Base-by-base conservation (phyloP, 2,797 vertebrate genomes). In the Momotus momota region DNA sequence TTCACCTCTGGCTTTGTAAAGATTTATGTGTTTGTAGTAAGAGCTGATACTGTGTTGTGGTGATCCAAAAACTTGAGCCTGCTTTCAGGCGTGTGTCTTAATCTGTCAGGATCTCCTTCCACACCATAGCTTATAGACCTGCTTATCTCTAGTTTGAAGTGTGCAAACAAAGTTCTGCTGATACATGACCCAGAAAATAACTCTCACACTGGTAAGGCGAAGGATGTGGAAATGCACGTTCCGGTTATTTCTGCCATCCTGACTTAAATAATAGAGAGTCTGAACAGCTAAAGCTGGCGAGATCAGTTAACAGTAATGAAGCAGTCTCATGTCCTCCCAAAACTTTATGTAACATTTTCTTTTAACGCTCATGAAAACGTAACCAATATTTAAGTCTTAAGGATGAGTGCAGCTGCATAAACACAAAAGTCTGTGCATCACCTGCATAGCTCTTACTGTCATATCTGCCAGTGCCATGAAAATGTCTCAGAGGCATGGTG, bases 1-100 rank as follows among this genome's bases (percentile, higher is more conserved):
- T 43, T 70, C 85, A 69, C 57, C 81, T 73, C 55, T 91, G 82
- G 54, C 40, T 95, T 88, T 88, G 85, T 86, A 40, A 79, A 72
- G 85, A 61, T 93, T 86, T 78, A 38, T 69, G 64, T 82, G 77
- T 78, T 70, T 81, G 85, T 90, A 83, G 41, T 66, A 67, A 67
- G 80, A 88, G 66, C 85, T 67, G 73, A 54, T 65, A 18, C 45
- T 29, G 40, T 49, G 88, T 65, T 75, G 87, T 0, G 0, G 33
- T 72, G 85, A 83, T 91, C 54, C 72, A 72, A 7, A n/a, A 80
- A 23, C 75, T 38, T 48, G 79, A 89, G 61, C 57, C 55, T 71
- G 64, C 71, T 86, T 67, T 74, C 65, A 31, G 64, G 35, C 9
- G 0, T 3, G 0, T 61, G 78, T 62, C 84, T 67, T 69, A 54